A percentile compares a stretch with the other conserved stretches of the same genome.
phyloP scores from a whole-genome alignment of 2,113 vertebrate genomes.

The Cyanocitta stelleri region DNA sequence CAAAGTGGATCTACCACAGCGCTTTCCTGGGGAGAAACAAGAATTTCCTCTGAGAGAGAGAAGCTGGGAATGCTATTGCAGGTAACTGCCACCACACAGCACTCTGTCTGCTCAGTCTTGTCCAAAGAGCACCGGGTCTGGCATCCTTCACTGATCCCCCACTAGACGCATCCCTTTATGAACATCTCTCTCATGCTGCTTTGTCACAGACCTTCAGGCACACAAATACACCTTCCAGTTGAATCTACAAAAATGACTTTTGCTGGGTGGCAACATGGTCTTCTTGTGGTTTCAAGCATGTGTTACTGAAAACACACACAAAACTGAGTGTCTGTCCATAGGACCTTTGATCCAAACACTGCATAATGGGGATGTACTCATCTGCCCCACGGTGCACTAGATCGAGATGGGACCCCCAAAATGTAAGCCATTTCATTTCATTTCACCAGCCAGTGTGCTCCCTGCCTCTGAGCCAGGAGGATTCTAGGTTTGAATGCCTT shows the following conservation, averaged over 20 bases:
- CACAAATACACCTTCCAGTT: neutral
- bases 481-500: neutral
- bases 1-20: neutral
- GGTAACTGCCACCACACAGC: neutral
- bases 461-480: neutral
- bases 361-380: rapidly evolving
- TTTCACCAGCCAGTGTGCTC: neutral
- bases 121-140: neutral
- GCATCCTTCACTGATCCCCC: neutral
- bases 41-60: rapidly evolving
- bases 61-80: neutral
- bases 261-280: neutral
- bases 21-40: neutral
- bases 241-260: neutral
- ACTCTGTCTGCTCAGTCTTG: neutral
- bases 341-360: neutral
- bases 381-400: neutral
- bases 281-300: neutral
- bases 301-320: neutral
- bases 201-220: neutral
- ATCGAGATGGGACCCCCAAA: neutral
- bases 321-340: neutral
- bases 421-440: neutral
- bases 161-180: rapidly evolving
- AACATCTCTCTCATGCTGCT: neutral